These are phyloP conservation scores for Apodemus sylvaticus DNA, from an alignment of 2,113 vertebrate species.

Conservation along the genomic window DNA sequence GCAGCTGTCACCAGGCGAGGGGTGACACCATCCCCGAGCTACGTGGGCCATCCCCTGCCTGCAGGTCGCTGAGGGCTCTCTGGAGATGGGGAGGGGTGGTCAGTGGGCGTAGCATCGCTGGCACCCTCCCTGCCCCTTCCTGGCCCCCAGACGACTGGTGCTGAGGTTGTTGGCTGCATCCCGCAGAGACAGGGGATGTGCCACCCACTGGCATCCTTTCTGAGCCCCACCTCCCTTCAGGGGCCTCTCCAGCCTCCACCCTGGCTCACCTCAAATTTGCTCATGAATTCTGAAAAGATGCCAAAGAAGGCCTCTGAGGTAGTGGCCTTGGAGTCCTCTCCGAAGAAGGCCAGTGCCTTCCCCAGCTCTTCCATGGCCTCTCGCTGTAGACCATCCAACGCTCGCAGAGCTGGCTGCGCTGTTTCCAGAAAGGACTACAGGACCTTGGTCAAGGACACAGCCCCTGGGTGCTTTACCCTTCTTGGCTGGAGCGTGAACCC, in stretches of 20 bases:
- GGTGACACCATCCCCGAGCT: constrained; percentile 93
- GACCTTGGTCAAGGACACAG: constrained; percentile 83
- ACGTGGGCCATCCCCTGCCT: constrained; percentile 90
- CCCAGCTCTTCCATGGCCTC: constrained; percentile 94
- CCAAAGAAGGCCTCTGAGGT: constrained; percentile 96
- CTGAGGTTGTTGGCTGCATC: background rate
- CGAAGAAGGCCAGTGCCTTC: constrained; percentile 94
- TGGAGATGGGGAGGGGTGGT: constrained; percentile 77
- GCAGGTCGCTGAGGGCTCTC: constrained; percentile 93
- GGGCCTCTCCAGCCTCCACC: background rate
- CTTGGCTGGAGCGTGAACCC: background rate
- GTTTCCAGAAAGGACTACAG: constrained; percentile 95
- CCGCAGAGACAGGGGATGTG: no score
- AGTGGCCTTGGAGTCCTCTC: constrained; percentile 94
- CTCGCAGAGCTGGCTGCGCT: constrained; percentile 92
- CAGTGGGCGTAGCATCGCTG: background rate
- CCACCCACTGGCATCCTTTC: background rate
- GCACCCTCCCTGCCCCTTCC: background rate
- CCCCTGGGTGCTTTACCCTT: background rate
- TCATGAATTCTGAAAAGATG: constrained; percentile 97
- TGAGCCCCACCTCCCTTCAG: background rate
- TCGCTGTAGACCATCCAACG: constrained; percentile 93
- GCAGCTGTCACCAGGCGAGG: constrained; percentile 91
- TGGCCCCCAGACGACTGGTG: background rate
- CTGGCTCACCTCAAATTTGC: constrained; percentile 95